Base-by-base conservation (phyloP, 2,888 invertebrate genomes). In the Drosophila putrida region DNA sequence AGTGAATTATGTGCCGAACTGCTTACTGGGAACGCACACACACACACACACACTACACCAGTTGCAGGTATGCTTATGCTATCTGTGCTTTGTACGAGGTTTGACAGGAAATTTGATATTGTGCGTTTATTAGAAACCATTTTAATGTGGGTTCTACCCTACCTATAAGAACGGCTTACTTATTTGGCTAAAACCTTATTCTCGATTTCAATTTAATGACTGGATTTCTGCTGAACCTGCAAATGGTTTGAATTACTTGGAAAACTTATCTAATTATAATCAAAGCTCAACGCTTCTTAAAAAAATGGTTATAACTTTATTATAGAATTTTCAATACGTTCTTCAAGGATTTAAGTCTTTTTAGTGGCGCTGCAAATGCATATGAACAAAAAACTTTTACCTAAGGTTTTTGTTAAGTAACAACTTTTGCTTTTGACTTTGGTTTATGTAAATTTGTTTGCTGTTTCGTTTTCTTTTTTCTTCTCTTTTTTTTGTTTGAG, bases 1-100 rank as follows among this genome's bases (percentile, higher is more conserved):
- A 81, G 81, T 84, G 82, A 83, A 84, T 84, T 84, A 83, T 85
- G 82, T 85, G 82, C 77, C 82, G 82, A 84, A 83, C 82, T 77
- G 85, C 82, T 83, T 83, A 82, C 80, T 80, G 76, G 53, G 67
- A 78, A 71, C 74, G 78, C 82, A 82, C 84, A 76, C 79, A 83
- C 82, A 76, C 78, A 78, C 79, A 81, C 41, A 77, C 55, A 71
- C 51, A 78, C 28, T n/a, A 36, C 2, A 39, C 20, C 0, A 41
- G 41, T 15, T 46, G 33, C 28, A 51, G 31, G 38, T 46, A 51
- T 66, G 43, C 38, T 44, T 57, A 39, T 43, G 38, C 11, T 50
- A 41, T 33, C 33, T 58, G 47, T 47, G 57, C 54, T 41, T 64
- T 62, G 41, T 55, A 62, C 47, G 33, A 59, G 79, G 82, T 64